Base-by-base conservation (phyloP, 35 echinoderm and acorn worm genomes). In the Chiridota heheva region DNA sequence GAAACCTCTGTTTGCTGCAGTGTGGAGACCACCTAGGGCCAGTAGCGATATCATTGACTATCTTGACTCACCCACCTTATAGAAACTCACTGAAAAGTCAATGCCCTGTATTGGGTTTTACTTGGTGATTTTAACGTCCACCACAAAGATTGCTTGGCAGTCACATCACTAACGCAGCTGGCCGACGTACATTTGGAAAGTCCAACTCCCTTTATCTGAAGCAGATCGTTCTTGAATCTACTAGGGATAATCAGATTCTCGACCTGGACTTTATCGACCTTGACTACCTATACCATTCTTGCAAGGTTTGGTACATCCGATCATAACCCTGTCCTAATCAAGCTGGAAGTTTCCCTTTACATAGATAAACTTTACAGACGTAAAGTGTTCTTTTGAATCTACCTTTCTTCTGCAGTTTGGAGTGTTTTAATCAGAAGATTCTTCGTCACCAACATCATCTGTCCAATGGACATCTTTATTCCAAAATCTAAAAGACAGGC, bases 41-140 rank as follows among this genome's bases (percentile, higher is more conserved):
- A 90, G 66, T 43, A 51, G 61, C 44, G 81, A 85, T 80, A 46
- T 85, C n/a, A 85, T 91, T 20, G 58, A 66, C 72, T 91, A 84
- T 44, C 72, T 91, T 12, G 72, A 85, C 34, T 77, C 72, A 46
- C 61, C 8, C 72, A 85, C 46, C 34, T 22, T 88, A 32, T 30
- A 55, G 18, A 70, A 70, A 81, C 64, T 88, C 2, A 20, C 0
- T 6, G 82, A n/a, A n/a, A 42, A 78, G 58, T 77, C 42, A 49
- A 58, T 59, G 88, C 81, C 6, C 55, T 70, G 20, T 91, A 81
- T 42, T 60, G 84, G 6, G 45, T 85, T 8, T 38, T 91, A 12
- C 38, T 77, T 42, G 88, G 81, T 17, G 81, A 91, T 36, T 91
- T 91, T 61, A 83, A 89, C 58, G 81, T 91, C 27, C 88, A 91